Percentiles rank a stretch among this genome's conserved stretches.
Evolutionary conservation across 2,113 vertebrate genomes (phyloP).

Genomic region (Sylvietta virens): DNA sequence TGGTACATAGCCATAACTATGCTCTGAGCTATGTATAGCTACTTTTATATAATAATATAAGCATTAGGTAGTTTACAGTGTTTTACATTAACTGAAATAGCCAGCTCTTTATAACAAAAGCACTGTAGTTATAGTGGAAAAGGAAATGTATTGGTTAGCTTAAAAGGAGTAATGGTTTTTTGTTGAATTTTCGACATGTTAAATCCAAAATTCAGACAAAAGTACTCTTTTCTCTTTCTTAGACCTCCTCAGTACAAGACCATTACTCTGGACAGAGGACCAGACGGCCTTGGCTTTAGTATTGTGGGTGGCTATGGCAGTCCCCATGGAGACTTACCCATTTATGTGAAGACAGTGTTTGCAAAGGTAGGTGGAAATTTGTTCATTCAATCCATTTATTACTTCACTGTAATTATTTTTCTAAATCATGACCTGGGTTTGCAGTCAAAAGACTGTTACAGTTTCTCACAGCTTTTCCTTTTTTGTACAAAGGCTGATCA

Average conservation of each 20-base stretch:
- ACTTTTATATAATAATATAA: not conserved
- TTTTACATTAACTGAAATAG: not conserved
- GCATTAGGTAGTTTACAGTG: not conserved
- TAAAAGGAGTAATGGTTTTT: not conserved
- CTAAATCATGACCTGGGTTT: constrained; percentile 29
- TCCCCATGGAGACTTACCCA: constrained; percentile 94
- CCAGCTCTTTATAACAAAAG: not conserved
- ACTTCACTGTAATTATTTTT: constrained; percentile 12
- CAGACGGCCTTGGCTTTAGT: constrained; percentile 95
- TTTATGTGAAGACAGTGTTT: constrained; percentile 97
- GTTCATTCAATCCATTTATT: not conserved
- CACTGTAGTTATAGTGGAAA: not conserved
- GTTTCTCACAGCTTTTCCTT: constrained; percentile 20
- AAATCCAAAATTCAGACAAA: not conserved
- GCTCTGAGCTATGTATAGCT: not conserved
- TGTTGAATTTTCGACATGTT: not conserved
- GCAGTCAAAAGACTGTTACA: not conserved
- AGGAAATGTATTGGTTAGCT: not conserved
- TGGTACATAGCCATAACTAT: not conserved
- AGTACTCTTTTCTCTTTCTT: not conserved
- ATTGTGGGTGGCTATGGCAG: constrained; percentile 96
- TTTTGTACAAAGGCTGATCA: not conserved
- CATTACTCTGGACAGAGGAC: constrained; percentile 88
- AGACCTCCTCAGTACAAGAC: constrained; percentile 95
- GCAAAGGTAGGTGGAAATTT: constrained; percentile 80